phyloP scores from a whole-genome alignment of 53 echinoderm and acorn worm genomes.

The Mesocentrotus franciscanus region DNA sequence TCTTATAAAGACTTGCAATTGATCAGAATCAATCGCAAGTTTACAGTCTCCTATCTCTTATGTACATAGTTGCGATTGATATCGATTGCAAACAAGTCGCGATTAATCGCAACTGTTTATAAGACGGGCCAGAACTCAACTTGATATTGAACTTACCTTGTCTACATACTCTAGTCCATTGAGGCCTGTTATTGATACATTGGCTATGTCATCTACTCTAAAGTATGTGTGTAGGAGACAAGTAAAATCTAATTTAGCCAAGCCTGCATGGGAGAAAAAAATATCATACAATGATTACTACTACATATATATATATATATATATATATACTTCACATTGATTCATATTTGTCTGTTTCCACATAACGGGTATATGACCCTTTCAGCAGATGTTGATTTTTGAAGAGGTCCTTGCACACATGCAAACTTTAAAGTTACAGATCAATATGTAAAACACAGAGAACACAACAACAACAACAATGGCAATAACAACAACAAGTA shows the following conservation, averaged over 20 bases:
- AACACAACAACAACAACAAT: not conserved
- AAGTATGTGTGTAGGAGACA: conserved; percentile 95
- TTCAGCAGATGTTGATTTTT: not conserved
- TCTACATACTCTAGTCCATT: conserved; percentile 89
- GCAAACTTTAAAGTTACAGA: no score
- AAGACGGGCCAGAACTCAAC: no score
- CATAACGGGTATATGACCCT: no score
- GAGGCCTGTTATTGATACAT: conserved; percentile 85
- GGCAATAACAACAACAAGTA: not conserved
- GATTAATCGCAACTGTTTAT: no score
- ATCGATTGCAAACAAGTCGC: no score
- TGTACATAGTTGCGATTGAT: no score
- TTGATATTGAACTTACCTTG: conserved; percentile 72
- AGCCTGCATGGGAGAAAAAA: conserved; percentile 67
- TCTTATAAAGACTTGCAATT: no score
- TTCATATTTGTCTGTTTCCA: no score
- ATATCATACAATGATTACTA: not conserved
- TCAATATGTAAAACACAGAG: not conserved
- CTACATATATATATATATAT: not conserved
- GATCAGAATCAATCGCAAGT: no score
- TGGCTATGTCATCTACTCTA: conserved; percentile 84
- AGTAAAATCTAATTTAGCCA: conserved; percentile 84
- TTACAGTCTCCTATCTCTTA: no score
- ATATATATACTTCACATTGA: not conserved
- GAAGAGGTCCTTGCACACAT: no score